Base-by-base conservation (phyloP, 2,888 invertebrate genomes). In the Globia sparganii region DNA sequence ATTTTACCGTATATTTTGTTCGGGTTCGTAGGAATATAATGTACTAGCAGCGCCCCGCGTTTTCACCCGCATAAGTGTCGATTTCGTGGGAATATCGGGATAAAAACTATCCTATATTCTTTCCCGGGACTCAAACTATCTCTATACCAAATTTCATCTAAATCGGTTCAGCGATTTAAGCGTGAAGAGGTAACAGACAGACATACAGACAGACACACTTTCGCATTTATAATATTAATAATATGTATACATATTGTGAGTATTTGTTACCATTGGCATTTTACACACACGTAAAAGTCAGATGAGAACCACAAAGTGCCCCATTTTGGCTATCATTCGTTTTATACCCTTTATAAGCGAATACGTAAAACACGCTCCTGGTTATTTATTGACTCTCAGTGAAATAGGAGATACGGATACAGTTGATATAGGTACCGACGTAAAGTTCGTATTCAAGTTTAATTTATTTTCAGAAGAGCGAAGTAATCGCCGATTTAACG, bases 221-320 rank as follows among this genome's bases (percentile, higher is more conserved):
- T n/a, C n/a, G n/a, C n/a, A n/a, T n/a, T n/a, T n/a, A n/a, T n/a
- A n/a, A n/a, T n/a, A n/a, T n/a, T n/a, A n/a, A n/a, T n/a, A n/a
- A n/a, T n/a, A n/a, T n/a, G n/a, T n/a, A n/a, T n/a, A n/a, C n/a
- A n/a, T 43, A 62, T 82, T 61, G 56, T 64, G 78, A 72, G 15
- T 69, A 85, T 83, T 88, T 90, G 84, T 87, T 86, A 80, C 88
- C 90, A 90, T 91, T 88, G 87, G 72, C 78, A 77, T 91, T 92
- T 91, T 91, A 92, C 89, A 87, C 73, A 85, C 81, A 84, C 84
- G 87, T 93, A 92, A 93, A 93, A 87, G 84, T 88, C 87, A 88
- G 90, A 91, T 87, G 90, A 83, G 87, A 86, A 86, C 91, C 90
- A 79, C 90, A 89, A 91, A 90, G 87, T 87, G 85, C 79, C 86